Evolutionary conservation across 2,888 invertebrate genomes (phyloP).

Genomic region (Campoletis raptor): DNA sequence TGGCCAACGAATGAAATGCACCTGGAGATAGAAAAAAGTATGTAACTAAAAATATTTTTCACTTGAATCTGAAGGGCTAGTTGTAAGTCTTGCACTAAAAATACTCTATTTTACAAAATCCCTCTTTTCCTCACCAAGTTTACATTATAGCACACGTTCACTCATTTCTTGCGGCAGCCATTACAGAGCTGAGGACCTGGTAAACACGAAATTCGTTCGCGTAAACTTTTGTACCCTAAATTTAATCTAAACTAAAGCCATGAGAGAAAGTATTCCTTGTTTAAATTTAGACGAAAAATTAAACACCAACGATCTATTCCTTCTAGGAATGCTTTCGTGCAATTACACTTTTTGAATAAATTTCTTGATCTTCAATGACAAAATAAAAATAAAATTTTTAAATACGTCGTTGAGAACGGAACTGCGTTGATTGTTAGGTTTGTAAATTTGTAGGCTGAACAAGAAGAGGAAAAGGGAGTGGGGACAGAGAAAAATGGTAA

Average conservation of each 20-base stretch:
- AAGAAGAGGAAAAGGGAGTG: background rate
- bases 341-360: background rate
- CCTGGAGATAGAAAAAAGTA: background rate
- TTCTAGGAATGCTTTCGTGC: background rate
- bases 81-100: conserved; percentile 15
- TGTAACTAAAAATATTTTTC: background rate
- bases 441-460: background rate
- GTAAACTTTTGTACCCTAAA: conserved; percentile 16
- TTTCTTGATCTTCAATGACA: background rate
- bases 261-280: background rate
- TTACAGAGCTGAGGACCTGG: conserved; percentile 8
- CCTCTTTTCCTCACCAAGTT: conserved; percentile 4
- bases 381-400: background rate
- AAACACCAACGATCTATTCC: background rate
- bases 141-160: conserved; percentile 25
- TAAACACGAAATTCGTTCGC: conserved; percentile 47
- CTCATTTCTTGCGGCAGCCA: conserved; percentile 32
- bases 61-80: background rate
- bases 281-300: background rate
- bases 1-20: background rate
- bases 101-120: conserved; percentile 17
- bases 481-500: background rate
- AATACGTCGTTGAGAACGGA: conserved; percentile 45
- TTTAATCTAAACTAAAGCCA: background rate
- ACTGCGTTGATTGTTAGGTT: conserved; percentile 23